These are phyloP conservation scores for Dusona sp. DNA, from an alignment of 2,888 invertebrate species.

Conservation along the genomic window DNA sequence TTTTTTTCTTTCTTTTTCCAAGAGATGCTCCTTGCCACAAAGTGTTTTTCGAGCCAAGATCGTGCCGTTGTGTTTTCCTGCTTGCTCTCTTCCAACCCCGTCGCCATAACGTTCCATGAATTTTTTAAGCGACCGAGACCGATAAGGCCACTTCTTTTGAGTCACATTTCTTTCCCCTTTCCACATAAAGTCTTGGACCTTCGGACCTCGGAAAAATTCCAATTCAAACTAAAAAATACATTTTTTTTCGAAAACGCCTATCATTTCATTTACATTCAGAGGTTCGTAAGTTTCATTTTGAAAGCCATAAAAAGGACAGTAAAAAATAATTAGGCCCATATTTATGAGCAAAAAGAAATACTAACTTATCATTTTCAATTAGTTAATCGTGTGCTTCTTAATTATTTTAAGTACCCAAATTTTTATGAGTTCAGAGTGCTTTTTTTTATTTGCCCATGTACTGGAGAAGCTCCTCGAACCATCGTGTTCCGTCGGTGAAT, in stretches of 20 bases:
- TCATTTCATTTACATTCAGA: background rate
- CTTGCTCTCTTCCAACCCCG: background rate
- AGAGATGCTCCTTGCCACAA: conserved; percentile 23
- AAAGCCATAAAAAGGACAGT: background rate
- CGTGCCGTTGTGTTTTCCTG: conserved; percentile 11
- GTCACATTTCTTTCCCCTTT: background rate
- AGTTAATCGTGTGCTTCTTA: background rate
- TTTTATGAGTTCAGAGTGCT: background rate
- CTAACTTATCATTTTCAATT: background rate
- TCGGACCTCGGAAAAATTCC: background rate
- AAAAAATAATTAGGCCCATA: no score
- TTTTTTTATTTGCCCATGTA: conserved; percentile 12
- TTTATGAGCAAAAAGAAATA: background rate
- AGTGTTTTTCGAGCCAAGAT: conserved; percentile 42
- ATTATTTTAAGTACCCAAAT: background rate
- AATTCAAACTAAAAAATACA: background rate
- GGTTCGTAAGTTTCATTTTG: background rate
- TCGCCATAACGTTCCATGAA: conserved; percentile 31
- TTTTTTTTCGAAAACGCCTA: background rate
- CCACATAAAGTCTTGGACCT: background rate
- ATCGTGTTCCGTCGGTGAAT: conserved; percentile 33
- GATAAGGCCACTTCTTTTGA: background rate
- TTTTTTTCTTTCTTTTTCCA: conserved; percentile 6
- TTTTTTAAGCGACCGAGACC: conserved; percentile 11
- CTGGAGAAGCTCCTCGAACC: background rate